Percentiles rank a stretch among this genome's conserved stretches.
Conservation (phyloP, 2,888 invertebrate species). For the Hypercompe scribonia region DNA sequence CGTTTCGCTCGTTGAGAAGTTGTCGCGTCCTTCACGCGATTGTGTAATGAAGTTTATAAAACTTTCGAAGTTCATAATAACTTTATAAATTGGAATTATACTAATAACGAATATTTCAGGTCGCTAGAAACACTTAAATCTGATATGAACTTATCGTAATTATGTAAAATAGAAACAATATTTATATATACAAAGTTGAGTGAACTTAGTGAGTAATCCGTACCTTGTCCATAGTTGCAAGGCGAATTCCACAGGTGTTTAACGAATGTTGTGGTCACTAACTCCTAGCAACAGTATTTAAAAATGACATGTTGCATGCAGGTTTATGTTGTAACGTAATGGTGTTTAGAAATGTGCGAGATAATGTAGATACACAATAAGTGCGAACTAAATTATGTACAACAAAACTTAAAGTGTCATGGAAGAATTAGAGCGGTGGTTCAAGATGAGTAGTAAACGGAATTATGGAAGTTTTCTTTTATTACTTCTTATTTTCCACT, state of each 20-base stretch:
- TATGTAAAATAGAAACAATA: conserved; percentile 41
- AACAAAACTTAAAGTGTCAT: conserved; percentile 64
- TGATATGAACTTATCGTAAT: conserved; percentile 7
- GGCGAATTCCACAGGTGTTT: conserved; percentile 80
- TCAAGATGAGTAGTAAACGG: conserved; percentile 72
- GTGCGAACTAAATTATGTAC: conserved; percentile 37
- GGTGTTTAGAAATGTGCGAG: conserved; percentile 29
- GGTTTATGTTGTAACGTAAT: conserved; percentile 28
- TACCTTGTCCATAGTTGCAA: conserved; percentile 67
- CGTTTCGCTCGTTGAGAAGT: conserved; percentile 42
- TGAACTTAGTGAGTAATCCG: conserved; percentile 73
- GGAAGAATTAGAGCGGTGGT: conserved; percentile 82
- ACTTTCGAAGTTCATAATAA: conserved; percentile 71
- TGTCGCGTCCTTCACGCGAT: conserved; percentile 70
- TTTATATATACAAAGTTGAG: conserved; percentile 75
- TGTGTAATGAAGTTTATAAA: conserved; percentile 74
- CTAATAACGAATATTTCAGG: neutral
- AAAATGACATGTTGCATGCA: conserved; percentile 42
- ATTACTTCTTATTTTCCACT: conserved; percentile 52
- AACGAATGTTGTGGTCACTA: conserved; percentile 78
- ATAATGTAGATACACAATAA: conserved; percentile 48
- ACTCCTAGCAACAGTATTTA: conserved; percentile 79
- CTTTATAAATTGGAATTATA: conserved; percentile 44
- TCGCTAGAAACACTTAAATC: neutral
- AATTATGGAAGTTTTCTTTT: conserved; percentile 62